Evolutionary conservation across 2,888 invertebrate genomes (phyloP).

Genomic region (Myopa testacea): DNA sequence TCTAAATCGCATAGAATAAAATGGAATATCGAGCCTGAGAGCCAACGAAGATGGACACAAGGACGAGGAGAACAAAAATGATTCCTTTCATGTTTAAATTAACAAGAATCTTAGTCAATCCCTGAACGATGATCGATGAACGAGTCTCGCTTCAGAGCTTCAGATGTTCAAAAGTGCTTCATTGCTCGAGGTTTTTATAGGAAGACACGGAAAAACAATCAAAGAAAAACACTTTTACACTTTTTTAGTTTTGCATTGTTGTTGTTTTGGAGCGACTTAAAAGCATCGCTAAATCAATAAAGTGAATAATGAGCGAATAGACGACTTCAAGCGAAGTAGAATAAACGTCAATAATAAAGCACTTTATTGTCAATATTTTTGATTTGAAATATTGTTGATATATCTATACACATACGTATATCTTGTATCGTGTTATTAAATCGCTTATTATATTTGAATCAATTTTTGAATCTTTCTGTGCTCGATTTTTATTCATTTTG

Average conservation of each 20-base stretch:
- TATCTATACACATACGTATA: background rate
- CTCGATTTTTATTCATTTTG: background rate
- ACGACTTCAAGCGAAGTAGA: no score
- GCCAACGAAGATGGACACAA: background rate
- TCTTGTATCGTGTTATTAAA: background rate
- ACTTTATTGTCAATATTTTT: no score
- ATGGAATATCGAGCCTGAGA: background rate
- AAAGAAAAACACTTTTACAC: background rate
- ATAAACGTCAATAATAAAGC: no score
- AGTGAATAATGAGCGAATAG: no score
- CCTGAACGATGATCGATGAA: no score
- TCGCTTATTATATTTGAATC: background rate
- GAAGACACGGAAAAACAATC: background rate
- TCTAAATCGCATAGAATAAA: no score
- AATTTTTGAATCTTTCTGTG: background rate
- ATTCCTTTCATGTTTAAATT: slow-evolving; percentile 7
- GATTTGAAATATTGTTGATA: no score
- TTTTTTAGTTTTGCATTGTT: no score
- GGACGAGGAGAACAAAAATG: background rate
- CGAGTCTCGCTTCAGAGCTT: no score
- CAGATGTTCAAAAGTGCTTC: background rate
- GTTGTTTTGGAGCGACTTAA: no score
- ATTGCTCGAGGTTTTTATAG: background rate
- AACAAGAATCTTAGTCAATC: background rate
- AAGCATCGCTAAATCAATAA: no score